Evolutionary conservation across 2,797 vertebrate species (phyloP), one percentile per base, ranked within the genome.

Genomic region (Tenualosa ilisha): DNA sequence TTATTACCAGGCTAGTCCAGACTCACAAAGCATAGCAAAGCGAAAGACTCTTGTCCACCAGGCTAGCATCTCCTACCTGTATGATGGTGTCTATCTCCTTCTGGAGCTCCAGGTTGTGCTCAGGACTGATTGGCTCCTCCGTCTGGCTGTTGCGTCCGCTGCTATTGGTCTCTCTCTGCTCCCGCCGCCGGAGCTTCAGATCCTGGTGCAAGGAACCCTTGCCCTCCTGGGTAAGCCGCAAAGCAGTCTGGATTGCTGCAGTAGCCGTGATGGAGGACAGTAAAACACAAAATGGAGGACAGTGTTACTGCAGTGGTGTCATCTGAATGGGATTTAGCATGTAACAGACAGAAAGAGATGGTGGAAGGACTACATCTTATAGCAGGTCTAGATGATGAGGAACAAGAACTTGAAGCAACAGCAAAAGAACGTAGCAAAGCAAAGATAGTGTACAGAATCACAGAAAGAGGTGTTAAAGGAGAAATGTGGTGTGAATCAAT

Each of bases 241-340:
- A 87, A 0, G 93, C 94, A 1, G 94, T 95, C 88, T 96, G 95
- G 3, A 94, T 79, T 59, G 94, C 96, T 96, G 90, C 8, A 85
- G 22, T 82, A 54, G 22, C 46, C 31, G 31, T 31, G 31, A 31
- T 31, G 31, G 31, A 31, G 31, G 31, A 31, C 31, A 31, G 31
- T 1, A 31, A 31, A 31, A 31, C 31, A 31, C 46, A 46, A 46
- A 7, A 46, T 46, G 46, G 46, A 46, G 4, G 46, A 46, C 46
- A 46, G 8, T 61, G 59, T 61, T 61, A 61, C 8, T 6, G 22
- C 22, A 2, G 51, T 13, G 51, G 51, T 54, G 51, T 54, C 51
- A 54, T 54, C 22, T 5, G 56, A 59, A 59, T 59, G 20, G 56
- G 17, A 59, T n/a, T 59, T 59, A 20, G 17, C 6, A 46, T 46